Evolutionary conservation across 2,888 invertebrate genomes (phyloP).

Genomic region (Nudaria mundana): DNA sequence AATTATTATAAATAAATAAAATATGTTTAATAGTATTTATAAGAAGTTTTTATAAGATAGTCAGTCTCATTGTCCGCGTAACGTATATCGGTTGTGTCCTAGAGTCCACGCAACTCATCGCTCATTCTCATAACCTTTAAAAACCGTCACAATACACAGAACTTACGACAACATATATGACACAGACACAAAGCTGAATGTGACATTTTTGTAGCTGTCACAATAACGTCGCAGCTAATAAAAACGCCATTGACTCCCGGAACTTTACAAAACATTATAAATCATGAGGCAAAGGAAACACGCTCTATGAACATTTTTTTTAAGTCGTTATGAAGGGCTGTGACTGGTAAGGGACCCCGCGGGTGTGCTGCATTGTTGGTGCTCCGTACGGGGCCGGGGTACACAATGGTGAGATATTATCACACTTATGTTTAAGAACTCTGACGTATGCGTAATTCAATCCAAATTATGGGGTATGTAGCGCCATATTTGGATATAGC

Average conservation of each 20-base stretch:
- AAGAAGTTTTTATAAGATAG: too few relatives aligned
- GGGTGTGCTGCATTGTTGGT: slow-evolving; percentile 21
- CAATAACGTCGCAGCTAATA: slow-evolving; percentile 56
- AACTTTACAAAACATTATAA: slow-evolving; percentile 62
- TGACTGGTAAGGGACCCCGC: slow-evolving; percentile 29
- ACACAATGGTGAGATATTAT: slow-evolving; percentile 32
- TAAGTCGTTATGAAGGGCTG: slow-evolving; percentile 29
- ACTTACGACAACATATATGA: slow-evolving; percentile 22
- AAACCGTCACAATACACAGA: slow-evolving; percentile 16
- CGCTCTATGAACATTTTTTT: slow-evolving; percentile 33
- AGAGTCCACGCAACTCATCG: slow-evolving; percentile 10
- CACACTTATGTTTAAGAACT: slow-evolving; percentile 17
- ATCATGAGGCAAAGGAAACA: slow-evolving; percentile 43
- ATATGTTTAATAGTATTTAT: too few relatives aligned
- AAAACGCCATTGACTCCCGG: slow-evolving; percentile 64
- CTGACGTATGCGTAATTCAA: slow-evolving; percentile 17
- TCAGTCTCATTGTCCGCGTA: not conserved
- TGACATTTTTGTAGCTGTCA: slow-evolving; percentile 45
- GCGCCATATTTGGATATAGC: slow-evolving; percentile 7
- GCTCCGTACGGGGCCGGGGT: slow-evolving; percentile 18
- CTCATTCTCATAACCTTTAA: slow-evolving; percentile 6
- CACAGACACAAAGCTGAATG: slow-evolving; percentile 33
- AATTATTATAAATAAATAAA: too few relatives aligned
- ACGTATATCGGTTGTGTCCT: slow-evolving; percentile 17
- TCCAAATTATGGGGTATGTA: slow-evolving; percentile 22